Conservation (phyloP, 2,888 invertebrate genomes). For the Pristionchus entomophagus region DNA sequence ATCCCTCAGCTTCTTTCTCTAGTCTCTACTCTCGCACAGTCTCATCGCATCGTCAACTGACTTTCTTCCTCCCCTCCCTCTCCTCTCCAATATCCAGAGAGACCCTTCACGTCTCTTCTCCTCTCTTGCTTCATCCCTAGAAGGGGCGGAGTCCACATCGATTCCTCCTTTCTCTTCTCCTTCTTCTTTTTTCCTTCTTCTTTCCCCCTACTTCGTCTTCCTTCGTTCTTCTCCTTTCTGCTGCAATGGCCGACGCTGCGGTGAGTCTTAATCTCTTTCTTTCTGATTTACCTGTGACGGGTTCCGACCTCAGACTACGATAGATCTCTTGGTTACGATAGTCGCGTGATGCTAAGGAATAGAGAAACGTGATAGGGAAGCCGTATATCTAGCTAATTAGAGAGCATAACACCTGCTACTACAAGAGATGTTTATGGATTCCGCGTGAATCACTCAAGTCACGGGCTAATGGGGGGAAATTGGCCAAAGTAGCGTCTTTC, state of each 20-base stretch:
- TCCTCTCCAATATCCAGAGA: slow-evolving; percentile 1
- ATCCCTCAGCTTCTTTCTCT: too few species aligned
- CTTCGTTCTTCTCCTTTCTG: neutral
- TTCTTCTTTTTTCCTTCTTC: neutral
- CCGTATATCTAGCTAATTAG: too few species aligned
- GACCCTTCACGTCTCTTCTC: slow-evolving; percentile 1
- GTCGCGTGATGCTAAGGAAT: too few species aligned
- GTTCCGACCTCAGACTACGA: neutral
- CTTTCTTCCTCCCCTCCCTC: neutral
- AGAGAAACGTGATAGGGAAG: too few species aligned
- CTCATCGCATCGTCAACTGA: neutral
- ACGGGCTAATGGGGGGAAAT: neutral
- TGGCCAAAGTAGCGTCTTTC: neutral
- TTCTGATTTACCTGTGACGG: neutral
- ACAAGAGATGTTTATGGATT: too few species aligned
- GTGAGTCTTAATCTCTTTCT: neutral
- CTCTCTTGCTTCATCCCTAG: slow-evolving; percentile 32
- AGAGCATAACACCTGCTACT: too few species aligned
- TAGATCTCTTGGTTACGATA: too few species aligned
- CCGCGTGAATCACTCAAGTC: neutral
- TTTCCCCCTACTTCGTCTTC: slow-evolving; percentile 3
- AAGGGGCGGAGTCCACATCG: neutral
- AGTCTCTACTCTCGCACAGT: neutral
- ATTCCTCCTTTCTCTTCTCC: neutral
- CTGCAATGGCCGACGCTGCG: slow-evolving; percentile 25